phyloP scores from a whole-genome alignment of 2,888 invertebrate species.

The Allacma fusca region DNA sequence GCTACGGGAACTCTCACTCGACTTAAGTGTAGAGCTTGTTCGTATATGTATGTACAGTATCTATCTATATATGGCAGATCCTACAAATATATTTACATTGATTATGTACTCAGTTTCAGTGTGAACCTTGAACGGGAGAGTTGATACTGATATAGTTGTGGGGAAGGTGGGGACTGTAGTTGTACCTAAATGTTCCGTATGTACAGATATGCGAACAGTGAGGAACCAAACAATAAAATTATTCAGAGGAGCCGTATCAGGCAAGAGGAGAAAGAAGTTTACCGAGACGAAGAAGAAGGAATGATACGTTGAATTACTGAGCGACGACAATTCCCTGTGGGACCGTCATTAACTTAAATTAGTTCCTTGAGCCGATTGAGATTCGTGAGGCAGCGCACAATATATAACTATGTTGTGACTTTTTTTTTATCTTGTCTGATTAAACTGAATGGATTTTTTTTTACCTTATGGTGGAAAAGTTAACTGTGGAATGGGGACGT shows the following conservation, averaged over 20 bases:
- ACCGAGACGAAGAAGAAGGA: conserved; percentile 30
- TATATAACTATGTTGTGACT: neutral
- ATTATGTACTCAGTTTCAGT: no score
- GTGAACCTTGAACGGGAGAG: no score
- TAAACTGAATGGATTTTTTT: conserved; percentile 36
- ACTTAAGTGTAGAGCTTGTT: neutral
- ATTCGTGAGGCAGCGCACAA: conserved; percentile 31
- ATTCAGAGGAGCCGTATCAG: conserved; percentile 32
- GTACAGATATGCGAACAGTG: neutral
- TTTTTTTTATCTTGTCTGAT: conserved; percentile 37
- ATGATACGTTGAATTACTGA: conserved; percentile 46
- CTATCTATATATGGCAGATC: no score
- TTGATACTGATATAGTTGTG: no score
- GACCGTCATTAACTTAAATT: conserved; percentile 49
- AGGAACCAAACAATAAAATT: conserved; percentile 34
- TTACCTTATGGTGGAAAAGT: conserved; percentile 28
- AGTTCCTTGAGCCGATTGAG: conserved; percentile 49
- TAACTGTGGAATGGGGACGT: neutral
- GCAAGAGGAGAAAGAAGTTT: conserved; percentile 27
- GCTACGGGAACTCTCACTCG: neutral
- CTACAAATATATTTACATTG: no score
- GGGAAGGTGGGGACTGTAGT: no score
- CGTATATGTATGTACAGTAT: no score
- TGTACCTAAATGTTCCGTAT: no score
- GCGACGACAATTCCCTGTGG: conserved; percentile 45